Conservation (phyloP, 2,888 invertebrate genomes). For the Eupithecia exiguata region DNA sequence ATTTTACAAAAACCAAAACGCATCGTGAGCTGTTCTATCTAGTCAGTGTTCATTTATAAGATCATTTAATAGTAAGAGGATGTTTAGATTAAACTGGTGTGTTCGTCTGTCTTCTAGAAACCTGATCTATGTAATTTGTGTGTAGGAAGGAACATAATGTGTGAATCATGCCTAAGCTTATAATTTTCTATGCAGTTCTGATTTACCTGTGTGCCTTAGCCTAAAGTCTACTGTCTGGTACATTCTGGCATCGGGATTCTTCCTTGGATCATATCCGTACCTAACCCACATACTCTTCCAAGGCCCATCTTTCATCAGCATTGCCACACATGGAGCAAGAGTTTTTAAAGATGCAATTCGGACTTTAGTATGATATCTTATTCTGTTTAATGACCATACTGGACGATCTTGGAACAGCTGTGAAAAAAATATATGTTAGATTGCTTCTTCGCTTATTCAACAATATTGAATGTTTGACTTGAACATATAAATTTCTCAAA, state of each 20-base stretch:
- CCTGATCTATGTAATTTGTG: neutral
- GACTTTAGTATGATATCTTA: conserved; percentile 87
- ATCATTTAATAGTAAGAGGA: neutral
- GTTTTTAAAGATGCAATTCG: conserved; percentile 86
- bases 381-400: conserved; percentile 93
- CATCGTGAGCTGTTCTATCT: neutral
- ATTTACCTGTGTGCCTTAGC: conserved; percentile 84
- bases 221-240: conserved; percentile 96
- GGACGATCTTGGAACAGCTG: conserved; percentile 93
- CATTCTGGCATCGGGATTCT: conserved; percentile 88
- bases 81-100: neutral
- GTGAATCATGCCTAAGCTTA: neutral
- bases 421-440: conserved; percentile 43
- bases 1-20: neutral
- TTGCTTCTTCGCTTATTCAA: neutral
- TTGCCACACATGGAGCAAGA: conserved; percentile 92
- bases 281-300: conserved; percentile 96
- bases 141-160: neutral
- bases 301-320: conserved; percentile 94
- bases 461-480: neutral
- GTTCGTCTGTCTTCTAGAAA: neutral
- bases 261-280: conserved; percentile 96
- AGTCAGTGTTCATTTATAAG: neutral
- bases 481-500: neutral
- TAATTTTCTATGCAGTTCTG: neutral